Conservation (phyloP, 2,888 invertebrate species). For the Syrphus vitripennis region DNA sequence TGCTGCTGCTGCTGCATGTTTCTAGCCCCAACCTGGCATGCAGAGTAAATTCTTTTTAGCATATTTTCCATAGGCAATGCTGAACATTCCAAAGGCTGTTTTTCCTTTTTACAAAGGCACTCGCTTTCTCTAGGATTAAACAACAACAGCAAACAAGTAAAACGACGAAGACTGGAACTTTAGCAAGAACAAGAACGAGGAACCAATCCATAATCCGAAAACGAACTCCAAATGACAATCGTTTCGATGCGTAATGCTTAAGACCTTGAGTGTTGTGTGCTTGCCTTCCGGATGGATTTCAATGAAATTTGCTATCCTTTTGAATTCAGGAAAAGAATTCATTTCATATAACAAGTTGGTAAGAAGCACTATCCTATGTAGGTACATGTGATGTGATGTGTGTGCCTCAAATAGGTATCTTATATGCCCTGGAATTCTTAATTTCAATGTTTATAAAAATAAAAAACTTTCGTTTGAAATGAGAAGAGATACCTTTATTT, state of each 20-base stretch:
- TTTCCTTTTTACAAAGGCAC: background rate
- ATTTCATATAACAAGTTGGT: background rate
- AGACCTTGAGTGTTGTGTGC: slow-evolving; percentile 40
- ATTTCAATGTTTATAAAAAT: no score
- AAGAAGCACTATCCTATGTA: background rate
- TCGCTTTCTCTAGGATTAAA: slow-evolving; percentile 3
- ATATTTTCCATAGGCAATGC: slow-evolving; percentile 58
- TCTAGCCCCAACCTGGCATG: slow-evolving; percentile 45
- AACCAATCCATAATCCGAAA: slow-evolving; percentile 59
- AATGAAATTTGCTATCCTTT: slow-evolving; percentile 40
- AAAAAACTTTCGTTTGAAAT: no score
- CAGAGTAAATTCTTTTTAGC: slow-evolving; percentile 64
- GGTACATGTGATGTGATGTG: background rate
- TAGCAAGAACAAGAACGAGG: background rate
- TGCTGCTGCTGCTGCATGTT: slow-evolving; percentile 19
- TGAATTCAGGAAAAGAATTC: slow-evolving; percentile 5
- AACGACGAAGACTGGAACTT: background rate
- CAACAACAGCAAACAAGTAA: background rate
- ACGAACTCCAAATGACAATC: slow-evolving; percentile 58
- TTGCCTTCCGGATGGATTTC: slow-evolving; percentile 55
- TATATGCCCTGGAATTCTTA: no score
- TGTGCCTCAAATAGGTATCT: no score
- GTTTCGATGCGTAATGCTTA: slow-evolving; percentile 66
- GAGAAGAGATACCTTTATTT: no score
- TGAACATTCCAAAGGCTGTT: slow-evolving; percentile 49